These are phyloP conservation scores for Watsonalla binaria DNA, from an alignment of 2,888 invertebrate genomes.

Conservation along the genomic window DNA sequence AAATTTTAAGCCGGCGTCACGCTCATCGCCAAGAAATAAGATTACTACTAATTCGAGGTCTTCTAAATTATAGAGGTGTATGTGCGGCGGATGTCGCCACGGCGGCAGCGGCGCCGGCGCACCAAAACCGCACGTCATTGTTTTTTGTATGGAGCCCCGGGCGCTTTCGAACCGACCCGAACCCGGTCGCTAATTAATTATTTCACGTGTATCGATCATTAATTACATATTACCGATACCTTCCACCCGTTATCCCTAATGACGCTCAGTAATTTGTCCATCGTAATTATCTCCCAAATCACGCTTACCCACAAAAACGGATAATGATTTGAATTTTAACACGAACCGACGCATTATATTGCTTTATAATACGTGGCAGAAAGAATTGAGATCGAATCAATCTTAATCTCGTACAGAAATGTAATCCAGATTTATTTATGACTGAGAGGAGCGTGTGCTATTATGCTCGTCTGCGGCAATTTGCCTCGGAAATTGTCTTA, in stretches of 20 bases:
- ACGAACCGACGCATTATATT: constrained; percentile 63
- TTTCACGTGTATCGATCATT: constrained; percentile 78
- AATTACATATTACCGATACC: constrained; percentile 62
- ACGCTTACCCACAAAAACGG: constrained; percentile 60
- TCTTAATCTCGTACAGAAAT: constrained; percentile 77
- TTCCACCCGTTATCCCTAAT: constrained; percentile 70
- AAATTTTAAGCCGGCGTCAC: constrained; percentile 66
- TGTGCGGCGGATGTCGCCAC: constrained; percentile 69
- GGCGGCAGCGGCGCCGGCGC: constrained; percentile 64
- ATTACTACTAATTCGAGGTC: constrained; percentile 76
- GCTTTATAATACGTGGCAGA: constrained; percentile 71
- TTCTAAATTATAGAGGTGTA: constrained; percentile 72
- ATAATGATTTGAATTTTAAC: constrained; percentile 72
- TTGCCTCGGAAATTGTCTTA: constrained; percentile 79
- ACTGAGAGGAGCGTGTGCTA: constrained; percentile 73
- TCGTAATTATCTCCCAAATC: constrained; percentile 73
- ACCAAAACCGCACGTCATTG: constrained; percentile 76
- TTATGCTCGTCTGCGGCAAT: constrained; percentile 79
- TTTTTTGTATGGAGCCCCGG: constrained; percentile 70
- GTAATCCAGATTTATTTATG: constrained; percentile 79
- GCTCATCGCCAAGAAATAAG: constrained; percentile 66
- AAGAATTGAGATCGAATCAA: constrained; percentile 76
- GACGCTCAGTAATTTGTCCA: constrained; percentile 73
- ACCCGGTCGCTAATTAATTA: constrained; percentile 73
- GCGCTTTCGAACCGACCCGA: constrained; percentile 59